phyloP scores from a whole-genome alignment of 1,140 invertebrate genomes.

The Lucilia cuprina region DNA sequence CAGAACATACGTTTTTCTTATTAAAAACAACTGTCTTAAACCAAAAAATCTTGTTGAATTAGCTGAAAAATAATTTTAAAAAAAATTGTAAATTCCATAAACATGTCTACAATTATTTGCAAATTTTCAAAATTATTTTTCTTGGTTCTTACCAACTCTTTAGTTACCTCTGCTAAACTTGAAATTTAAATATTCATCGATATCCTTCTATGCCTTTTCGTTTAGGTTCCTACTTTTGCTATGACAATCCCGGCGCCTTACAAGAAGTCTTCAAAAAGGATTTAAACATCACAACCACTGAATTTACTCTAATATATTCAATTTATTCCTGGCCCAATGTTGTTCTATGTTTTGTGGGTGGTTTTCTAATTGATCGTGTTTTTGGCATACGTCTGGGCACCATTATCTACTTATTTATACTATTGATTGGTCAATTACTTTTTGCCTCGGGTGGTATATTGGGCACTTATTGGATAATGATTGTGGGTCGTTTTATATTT shows the following conservation, averaged over 20 bases:
- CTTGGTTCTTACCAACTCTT: too few species aligned
- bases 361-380: conserved; percentile 91
- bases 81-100: too few species aligned
- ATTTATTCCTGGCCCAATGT: conserved; percentile 99
- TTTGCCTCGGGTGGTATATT: conserved; percentile 87
- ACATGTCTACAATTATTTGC: too few species aligned
- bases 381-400: conserved; percentile 94
- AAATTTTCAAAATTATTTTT: too few species aligned
- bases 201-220: background rate
- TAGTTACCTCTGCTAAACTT: too few species aligned
- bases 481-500: conserved; percentile 94
- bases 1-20: too few species aligned
- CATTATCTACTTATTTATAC: conserved; percentile 83
- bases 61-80: too few species aligned
- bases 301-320: conserved; percentile 90
- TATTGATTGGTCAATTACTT: conserved; percentile 85
- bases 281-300: conserved; percentile 78
- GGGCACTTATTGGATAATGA: conserved; percentile 89
- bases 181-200: too few species aligned
- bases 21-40: too few species aligned
- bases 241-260: conserved; percentile 93
- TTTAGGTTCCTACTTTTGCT: conserved; percentile 93
- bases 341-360: conserved; percentile 93
- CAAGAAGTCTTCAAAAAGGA: conserved; percentile 87
- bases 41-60: too few species aligned